Percentiles rank a stretch among this genome's conserved stretches.
These are phyloP conservation scores for Shinisaurus crocodilurus DNA, from an alignment of 2,113 vertebrate genomes.

Conservation along the genomic window DNA sequence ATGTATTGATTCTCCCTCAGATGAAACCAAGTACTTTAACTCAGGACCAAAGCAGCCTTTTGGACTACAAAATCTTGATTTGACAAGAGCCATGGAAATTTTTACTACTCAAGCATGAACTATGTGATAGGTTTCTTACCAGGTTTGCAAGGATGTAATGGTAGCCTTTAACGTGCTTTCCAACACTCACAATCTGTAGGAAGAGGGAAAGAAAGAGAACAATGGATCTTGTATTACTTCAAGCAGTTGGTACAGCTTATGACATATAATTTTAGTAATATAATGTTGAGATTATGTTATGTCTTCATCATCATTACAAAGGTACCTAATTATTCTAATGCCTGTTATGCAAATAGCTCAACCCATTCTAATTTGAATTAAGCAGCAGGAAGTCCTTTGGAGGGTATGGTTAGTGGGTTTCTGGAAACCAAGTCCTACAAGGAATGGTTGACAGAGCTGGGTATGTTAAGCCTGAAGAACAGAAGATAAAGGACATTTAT, in stretches of 20 bases:
- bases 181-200: conserved; percentile 91
- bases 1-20: background rate
- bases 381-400: background rate
- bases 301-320: background rate
- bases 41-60: background rate
- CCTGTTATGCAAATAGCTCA: conserved; percentile 26
- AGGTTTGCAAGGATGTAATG: conserved; percentile 97
- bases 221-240: conserved; percentile 20
- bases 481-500: no score
- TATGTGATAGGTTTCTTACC: conserved; percentile 84
- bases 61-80: background rate
- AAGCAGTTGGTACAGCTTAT: background rate
- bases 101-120: conserved; percentile 53
- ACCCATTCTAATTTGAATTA: conserved; percentile 25
- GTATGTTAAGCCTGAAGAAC: no score
- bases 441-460: no score
- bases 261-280: background rate
- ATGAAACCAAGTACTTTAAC: background rate
- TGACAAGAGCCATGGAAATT: conserved; percentile 18
- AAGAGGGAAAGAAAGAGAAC: conserved; percentile 35
- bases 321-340: conserved; percentile 25
- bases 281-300: background rate
- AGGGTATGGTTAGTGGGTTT: no score
- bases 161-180: conserved; percentile 96
- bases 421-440: no score